Conservation (phyloP, 2,888 invertebrate species). For the Gortyna flavago region DNA sequence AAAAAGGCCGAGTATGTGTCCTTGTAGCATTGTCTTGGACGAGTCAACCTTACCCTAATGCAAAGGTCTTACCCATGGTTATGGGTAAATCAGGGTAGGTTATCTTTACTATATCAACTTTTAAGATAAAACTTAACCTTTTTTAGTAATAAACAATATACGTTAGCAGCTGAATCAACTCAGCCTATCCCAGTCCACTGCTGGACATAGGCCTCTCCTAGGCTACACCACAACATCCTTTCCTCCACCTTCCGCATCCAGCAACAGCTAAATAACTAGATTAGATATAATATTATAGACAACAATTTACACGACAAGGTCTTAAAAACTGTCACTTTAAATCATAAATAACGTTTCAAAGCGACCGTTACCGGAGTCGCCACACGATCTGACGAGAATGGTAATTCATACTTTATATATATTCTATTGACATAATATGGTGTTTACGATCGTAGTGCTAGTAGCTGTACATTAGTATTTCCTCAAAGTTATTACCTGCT, state of each 20-base stretch:
- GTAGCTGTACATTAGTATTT: not conserved
- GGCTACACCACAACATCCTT: not conserved
- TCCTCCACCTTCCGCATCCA: not conserved
- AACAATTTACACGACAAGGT: not conserved
- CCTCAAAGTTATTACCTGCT: not conserved
- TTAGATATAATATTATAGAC: not conserved
- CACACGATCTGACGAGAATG: not conserved
- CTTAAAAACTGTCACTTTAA: not conserved
- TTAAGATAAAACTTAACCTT: not conserved
- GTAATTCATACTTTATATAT: slow-evolving; percentile 12
- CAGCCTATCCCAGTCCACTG: too few species aligned
- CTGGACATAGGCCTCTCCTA: not conserved
- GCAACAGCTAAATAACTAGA: not conserved
- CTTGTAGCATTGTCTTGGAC: not conserved
- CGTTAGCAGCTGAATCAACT: not conserved
- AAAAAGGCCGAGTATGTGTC: not conserved
- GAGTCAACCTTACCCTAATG: not conserved
- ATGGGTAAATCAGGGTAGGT: not conserved
- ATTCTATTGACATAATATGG: not conserved
- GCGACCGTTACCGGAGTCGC: not conserved
- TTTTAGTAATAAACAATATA: not conserved
- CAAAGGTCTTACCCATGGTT: not conserved
- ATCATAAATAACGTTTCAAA: not conserved
- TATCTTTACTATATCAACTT: not conserved
- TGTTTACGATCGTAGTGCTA: not conserved